A percentile compares a stretch with the other conserved stretches of the same genome.
phyloP scores from a whole-genome alignment of 1,140 invertebrate species.

The Centruroides vittatus region DNA sequence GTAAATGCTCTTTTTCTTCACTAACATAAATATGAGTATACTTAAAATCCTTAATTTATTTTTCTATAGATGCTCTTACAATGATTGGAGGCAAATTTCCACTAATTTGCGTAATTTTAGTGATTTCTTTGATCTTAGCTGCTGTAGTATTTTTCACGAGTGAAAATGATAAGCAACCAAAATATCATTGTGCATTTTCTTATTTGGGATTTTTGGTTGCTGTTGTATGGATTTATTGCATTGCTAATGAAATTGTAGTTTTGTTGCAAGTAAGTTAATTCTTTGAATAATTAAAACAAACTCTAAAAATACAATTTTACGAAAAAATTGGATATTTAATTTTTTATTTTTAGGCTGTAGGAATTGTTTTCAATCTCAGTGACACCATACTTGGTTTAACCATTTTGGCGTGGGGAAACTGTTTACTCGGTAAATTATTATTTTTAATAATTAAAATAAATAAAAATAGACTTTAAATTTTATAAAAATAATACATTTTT shows the following conservation, averaged over 20 bases:
- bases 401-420: conserved; percentile 54
- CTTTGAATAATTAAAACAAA: too few relatives aligned
- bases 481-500: too few relatives aligned
- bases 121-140: conserved; percentile 22
- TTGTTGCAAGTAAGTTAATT: conserved; percentile 32
- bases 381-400: conserved; percentile 50
- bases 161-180: conserved; percentile 24
- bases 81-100: conserved; percentile 23
- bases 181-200: conserved; percentile 35
- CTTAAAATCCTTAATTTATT: too few relatives aligned
- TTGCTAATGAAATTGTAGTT: conserved; percentile 50
- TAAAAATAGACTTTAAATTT: too few relatives aligned
- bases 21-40: too few relatives aligned
- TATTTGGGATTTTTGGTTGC: conserved; percentile 47
- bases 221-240: conserved; percentile 48
- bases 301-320: too few relatives aligned
- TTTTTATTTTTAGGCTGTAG: conserved; percentile 36
- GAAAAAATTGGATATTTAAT: too few relatives aligned
- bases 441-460: background rate
- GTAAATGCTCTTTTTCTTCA: background rate
- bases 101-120: conserved; percentile 22
- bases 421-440: conserved; percentile 27
- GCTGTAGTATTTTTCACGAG: conserved; percentile 28
- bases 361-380: conserved; percentile 42
- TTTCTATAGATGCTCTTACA: conserved; percentile 3